Base-by-base conservation (phyloP, 2,797 vertebrate species). In the Xiphorhynchus erythropygius region DNA sequence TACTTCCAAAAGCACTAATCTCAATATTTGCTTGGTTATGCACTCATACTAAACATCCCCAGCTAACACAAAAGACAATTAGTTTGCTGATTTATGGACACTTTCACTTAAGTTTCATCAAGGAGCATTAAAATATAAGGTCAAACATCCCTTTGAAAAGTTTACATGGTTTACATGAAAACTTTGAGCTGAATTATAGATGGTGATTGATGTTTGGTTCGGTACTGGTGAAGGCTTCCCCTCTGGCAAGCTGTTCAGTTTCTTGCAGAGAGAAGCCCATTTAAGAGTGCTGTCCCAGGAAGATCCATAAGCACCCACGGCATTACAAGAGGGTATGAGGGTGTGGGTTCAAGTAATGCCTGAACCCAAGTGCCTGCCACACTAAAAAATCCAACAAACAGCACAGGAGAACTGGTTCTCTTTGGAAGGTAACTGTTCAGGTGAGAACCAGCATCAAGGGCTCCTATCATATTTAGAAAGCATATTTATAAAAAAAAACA, bases 11-110 rank as follows among this genome's bases (percentile, higher is more conserved):
- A 95, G 44, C 63, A 55, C 27, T 59, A 63, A 70, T 91, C 74
- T 91, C 84, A 88, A 93, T 95, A 94, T 92, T 96, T 93, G 73
- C 77, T 95, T 89, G 84, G 71, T 69, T 94, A 84, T 89, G 59
- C 39, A 53, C 62, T 85, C 74, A 67, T n/a, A 92, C 69, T 60
- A 35, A 91, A 71, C 23, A 50, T 75, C 50, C 52, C 9, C 41
- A 94, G 84, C 68, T 91, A 93, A 89, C 90, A 82, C 47, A 78
- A 82, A 82, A 92, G 67, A 37, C 86, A 82, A 77, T 95, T 90
- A 94, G 49, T 93, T 96, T 92, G 80, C 79, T 93, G 90, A 89
- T 78, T 96, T 70, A 41, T 83, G 77, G 87, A 53, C 49, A 13
- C 27, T 63, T 87, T 70, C 47, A n/a, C 73, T 82, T 52, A 57